Base-by-base conservation (phyloP, 2,888 invertebrate species). In the Neocrepidodera transversa region DNA sequence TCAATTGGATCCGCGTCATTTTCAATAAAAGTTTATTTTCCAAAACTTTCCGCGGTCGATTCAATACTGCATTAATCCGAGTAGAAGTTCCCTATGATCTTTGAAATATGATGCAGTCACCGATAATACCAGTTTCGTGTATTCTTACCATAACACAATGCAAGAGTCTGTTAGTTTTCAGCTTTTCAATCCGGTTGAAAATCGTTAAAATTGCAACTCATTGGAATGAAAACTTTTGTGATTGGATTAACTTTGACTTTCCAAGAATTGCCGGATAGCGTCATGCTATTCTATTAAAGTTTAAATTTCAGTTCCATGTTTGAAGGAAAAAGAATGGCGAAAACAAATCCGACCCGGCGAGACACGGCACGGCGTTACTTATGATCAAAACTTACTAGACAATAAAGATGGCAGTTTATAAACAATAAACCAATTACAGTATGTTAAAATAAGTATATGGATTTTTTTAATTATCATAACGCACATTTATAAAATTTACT, bases 181-280 rank as follows among this genome's bases (percentile, higher is more conserved):
- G 47, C 48, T 60, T 65, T 63, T 55, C 63, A 58, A 58, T 57
- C 53, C 61, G 48, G 55, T 52, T 60, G 59, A 48, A 63, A 60
- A 58, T 56, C 49, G 48, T 30, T 52, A 17, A 49, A 63, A 56
- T 45, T 35, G 60, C 49, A 49, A 45, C 45, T 51, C 52, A 47
- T 58, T 38, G 59, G 45, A 63, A 63, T 59, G 55, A 60, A 59
- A 62, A 65, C 43, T 61, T 57, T 35, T 51, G 58, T 48, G 63
- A 67, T 65, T 62, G 63, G 62, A 65, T 63, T 64, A 65, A 62
- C 57, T 60, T 55, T 47, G 60, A 59, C 58, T 58, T 52, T 32
- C 20, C 43, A 20, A 58, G 58, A 58, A 56, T 63, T 58, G 56
- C 58, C 55, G 60, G 60, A 28, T 36, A 49, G 45, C 52, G 55